Percentiles rank a stretch among this genome's conserved stretches.
These are phyloP conservation scores for Pelmatolapia mariae DNA, from an alignment of 2,113 vertebrate genomes.

Conservation along the genomic window DNA sequence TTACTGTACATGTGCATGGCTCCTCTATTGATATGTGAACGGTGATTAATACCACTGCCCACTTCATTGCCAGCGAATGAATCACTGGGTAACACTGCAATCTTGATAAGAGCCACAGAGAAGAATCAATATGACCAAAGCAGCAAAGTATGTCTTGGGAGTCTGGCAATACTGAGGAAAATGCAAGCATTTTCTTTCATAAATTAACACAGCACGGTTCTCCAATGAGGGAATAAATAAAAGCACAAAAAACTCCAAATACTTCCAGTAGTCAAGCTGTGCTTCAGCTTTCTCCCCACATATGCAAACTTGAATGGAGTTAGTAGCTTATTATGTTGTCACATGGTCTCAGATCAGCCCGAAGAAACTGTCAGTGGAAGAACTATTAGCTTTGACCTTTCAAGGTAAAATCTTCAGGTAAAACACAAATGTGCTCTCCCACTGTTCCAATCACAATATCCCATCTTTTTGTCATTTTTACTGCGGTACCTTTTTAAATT, in stretches of 20 bases:
- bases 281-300: background rate
- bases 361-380: constrained; percentile 12
- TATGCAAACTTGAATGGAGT: background rate
- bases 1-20: constrained; percentile 30
- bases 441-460: background rate
- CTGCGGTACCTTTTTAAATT: background rate
- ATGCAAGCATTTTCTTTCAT: constrained; percentile 52
- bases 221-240: constrained; percentile 40
- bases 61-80: constrained; percentile 55
- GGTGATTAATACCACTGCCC: constrained; percentile 62
- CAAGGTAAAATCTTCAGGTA: background rate
- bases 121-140: constrained; percentile 59
- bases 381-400: constrained; percentile 42
- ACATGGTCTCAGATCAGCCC: background rate
- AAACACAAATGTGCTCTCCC: constrained; percentile 11
- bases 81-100: constrained; percentile 58
- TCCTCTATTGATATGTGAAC: constrained; percentile 49
- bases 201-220: constrained; percentile 45
- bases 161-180: constrained; percentile 54
- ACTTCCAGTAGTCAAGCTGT: background rate
- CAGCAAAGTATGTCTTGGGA: constrained; percentile 44
- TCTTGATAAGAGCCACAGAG: constrained; percentile 69
- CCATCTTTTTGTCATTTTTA: background rate
- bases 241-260: background rate
- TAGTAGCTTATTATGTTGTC: constrained; percentile 2